Base-by-base conservation (phyloP, 2,888 invertebrate species). In the Acleris emargana region DNA sequence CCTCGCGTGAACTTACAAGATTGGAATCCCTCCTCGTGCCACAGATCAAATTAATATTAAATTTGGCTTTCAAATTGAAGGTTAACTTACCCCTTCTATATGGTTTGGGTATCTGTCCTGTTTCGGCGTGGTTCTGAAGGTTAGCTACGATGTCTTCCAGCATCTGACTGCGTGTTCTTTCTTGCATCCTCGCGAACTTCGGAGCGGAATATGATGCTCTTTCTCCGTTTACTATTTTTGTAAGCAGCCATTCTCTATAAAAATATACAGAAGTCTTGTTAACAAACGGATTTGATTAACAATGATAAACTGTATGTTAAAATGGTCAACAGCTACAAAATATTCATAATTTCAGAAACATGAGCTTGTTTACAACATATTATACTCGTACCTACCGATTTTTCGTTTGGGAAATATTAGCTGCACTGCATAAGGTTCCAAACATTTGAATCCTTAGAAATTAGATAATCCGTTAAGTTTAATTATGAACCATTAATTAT, bases 181-280 rank as follows among this genome's bases (percentile, higher is more conserved):
- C 98, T 85, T 98, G 97, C 98, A 98, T 98, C 73, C 98, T 93
- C 0, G 98, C 98, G 81, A 98, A 98, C 87, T 98, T 98, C 0
- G 98, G 98, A 1, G 98, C 98, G 0, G 98, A 98, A 82, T 98
- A 98, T 67, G 97, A 97, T 32, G 98, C 98, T 70, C 98, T 93
- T 87, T 98, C 98, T 0, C 98, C 98, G 77, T 98, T 98, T 3
- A 98, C 98, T 72, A 98, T 97, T 89, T 98, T 98, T 13, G 98
- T 98, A 53, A 98, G 93, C 62, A 98, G 93, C 98, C 98, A 98
- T 89, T 98, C 98, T 53, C 94, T 94, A 76, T 76, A 76, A 16
- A 18, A 16, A 18, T 11, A 17, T 32, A 28, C 17, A 18, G 28
- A 38, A 3, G 38, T 18, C 13, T 2, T 7, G 5, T 38, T 43